These are phyloP conservation scores for Muscidifurax raptorellus DNA, from an alignment of 1,140 invertebrate species.

Conservation along the genomic window DNA sequence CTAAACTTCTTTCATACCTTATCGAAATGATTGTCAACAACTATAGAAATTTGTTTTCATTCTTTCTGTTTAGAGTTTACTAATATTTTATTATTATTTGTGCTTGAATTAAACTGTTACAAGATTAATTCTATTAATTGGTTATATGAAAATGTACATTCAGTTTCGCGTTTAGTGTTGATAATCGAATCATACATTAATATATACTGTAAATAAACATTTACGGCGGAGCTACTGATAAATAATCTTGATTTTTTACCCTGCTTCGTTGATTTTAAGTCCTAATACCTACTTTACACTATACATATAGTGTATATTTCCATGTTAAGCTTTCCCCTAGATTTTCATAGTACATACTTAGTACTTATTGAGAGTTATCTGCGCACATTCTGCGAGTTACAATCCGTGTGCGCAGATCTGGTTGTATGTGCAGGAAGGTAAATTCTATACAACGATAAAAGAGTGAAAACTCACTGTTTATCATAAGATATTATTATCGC, in stretches of 20 bases:
- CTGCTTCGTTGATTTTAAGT: constrained; percentile 8
- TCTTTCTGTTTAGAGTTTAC: constrained; percentile 4
- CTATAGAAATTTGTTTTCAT: not conserved
- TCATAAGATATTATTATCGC: too few relatives aligned
- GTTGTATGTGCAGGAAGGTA: too few relatives aligned
- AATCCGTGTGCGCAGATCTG: too few relatives aligned
- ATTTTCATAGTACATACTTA: too few relatives aligned
- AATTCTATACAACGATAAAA: too few relatives aligned
- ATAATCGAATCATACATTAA: constrained; percentile 11
- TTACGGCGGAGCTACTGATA: constrained; percentile 24
- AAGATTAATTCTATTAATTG: not conserved
- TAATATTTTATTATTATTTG: constrained; percentile 12
- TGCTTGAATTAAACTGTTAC: constrained; percentile 1
- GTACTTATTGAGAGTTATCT: too few relatives aligned
- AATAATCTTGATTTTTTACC: not conserved
- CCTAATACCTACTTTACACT: too few relatives aligned
- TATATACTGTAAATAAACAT: constrained; percentile 30
- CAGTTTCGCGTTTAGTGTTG: not conserved
- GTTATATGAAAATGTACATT: not conserved
- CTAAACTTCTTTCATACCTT: not conserved
- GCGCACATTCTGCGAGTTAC: too few relatives aligned
- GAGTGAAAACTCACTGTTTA: too few relatives aligned
- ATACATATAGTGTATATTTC: too few relatives aligned
- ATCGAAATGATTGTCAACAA: constrained; percentile 22
- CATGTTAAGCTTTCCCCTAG: too few relatives aligned